Conservation (phyloP, 2,113 vertebrate genomes). For the Phalacrocorax aristotelis region DNA sequence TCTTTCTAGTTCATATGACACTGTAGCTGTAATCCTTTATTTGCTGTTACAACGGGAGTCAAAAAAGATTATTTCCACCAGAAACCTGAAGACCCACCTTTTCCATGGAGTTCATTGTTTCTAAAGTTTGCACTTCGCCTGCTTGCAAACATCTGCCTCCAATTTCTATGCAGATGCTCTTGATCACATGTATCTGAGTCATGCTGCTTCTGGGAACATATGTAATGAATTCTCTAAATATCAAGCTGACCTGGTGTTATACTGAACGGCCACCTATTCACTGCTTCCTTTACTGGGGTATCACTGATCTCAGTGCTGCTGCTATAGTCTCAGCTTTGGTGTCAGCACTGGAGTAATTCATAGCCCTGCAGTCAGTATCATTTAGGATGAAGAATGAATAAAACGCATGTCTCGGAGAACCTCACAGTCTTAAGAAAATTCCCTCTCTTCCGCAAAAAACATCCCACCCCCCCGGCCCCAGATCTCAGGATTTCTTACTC, state of each 20-base stretch:
- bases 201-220: not conserved
- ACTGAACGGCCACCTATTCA: not conserved
- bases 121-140: not conserved
- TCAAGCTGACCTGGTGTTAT: not conserved
- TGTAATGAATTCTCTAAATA: not conserved
- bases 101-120: not conserved
- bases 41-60: not conserved
- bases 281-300: not conserved
- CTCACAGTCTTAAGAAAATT: not conserved
- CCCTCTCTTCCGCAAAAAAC: not conserved
- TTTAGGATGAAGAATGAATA: not conserved
- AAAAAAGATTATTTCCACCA: not conserved
- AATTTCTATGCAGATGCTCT: not conserved
- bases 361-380: not conserved
- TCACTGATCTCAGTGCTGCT: not conserved
- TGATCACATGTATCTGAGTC: not conserved
- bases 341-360: not conserved
- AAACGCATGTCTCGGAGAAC: not conserved
- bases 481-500: not conserved
- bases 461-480: fast-evolving
- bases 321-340: not conserved
- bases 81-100: not conserved
- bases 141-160: not conserved
- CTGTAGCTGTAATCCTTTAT: not conserved
- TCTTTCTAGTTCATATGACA: not conserved